Evolutionary conservation across 2,113 vertebrate genomes (phyloP), one percentile per base, ranked within the genome.

Genomic region (Mustelus asterias): DNA sequence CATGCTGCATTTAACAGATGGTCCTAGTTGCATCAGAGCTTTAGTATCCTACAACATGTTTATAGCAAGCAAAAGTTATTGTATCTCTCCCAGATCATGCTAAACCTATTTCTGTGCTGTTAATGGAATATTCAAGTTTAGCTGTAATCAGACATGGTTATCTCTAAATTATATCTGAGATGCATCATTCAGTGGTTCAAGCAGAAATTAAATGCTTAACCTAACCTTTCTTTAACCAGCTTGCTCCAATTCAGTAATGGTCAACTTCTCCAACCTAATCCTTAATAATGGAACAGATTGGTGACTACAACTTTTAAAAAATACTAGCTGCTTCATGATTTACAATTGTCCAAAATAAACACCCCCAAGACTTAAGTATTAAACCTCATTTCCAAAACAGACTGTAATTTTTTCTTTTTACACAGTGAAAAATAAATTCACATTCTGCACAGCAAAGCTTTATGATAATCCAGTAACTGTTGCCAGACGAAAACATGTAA

Each of bases 401-500:
- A 76, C 16, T 20, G 16, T 83, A 54, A 20, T 13, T 44, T 83
- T 65, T 67, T 67, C 33, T 67, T 93, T 93, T 65, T 60, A 93
- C 58, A 37, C 60, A 93, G 60, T 65, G 33, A 65, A 93, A 67
- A 41, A 93, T 93, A 18, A 93, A 92, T n/a, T 37, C 60, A 37
- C 18, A 37, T 93, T 93, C 60, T 65, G 60, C 60, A 92, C 58
- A 92, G 88, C 54, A 63, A 92, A 92, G 58, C 88, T 65, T n/a
- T 37, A 65, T 65, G 60, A 67, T 93, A 93, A 65, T 24, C 60
- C 89, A 93, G 33, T 93, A 93, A 93, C 60, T 37, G 88, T 33
- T 93, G 89, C 89, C 60, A 65, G 33, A 65, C 89, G 67, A 65
- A 65, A 93, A n/a, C 58, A 67, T 93, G 60, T 65, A 92, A 65